These are phyloP conservation scores for Bombus haemorrhoidalis DNA, from an alignment of 1,140 invertebrate species.

Conservation along the genomic window DNA sequence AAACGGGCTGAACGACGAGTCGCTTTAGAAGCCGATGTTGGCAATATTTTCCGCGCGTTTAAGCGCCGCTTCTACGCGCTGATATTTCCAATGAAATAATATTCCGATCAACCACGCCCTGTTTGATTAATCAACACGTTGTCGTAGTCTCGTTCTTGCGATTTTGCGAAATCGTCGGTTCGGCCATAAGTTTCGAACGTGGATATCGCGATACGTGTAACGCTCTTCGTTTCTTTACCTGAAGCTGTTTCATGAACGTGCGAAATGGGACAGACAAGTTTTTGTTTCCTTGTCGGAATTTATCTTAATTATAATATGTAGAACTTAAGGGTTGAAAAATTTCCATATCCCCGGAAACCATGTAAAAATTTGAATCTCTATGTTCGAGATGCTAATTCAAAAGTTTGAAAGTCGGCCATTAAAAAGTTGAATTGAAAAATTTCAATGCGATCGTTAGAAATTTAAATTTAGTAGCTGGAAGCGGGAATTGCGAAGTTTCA, in stretches of 20 bases:
- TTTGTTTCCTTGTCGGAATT: too few relatives aligned
- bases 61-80: not conserved
- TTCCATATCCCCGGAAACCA: too few relatives aligned
- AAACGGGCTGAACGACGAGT: not conserved
- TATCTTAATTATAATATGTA: too few relatives aligned
- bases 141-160: not conserved
- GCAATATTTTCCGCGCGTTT: slow-evolving; percentile 22
- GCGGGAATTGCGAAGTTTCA: too few relatives aligned
- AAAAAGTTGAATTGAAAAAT: not conserved
- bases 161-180: not conserved
- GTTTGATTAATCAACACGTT: slow-evolving; percentile 10
- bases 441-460: not conserved
- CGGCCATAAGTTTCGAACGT: not conserved
- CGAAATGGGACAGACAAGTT: too few relatives aligned
- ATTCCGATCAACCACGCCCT: not conserved
- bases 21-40: not conserved
- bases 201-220: not conserved
- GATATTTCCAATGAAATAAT: not conserved
- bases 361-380: too few relatives aligned
- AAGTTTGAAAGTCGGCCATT: not conserved
- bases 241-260: too few relatives aligned
- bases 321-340: too few relatives aligned
- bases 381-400: not conserved
- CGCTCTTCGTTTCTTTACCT: not conserved
- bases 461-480: not conserved